These are phyloP conservation scores for Hedychridium roseum DNA, from an alignment of 2,888 invertebrate species.

Conservation along the genomic window DNA sequence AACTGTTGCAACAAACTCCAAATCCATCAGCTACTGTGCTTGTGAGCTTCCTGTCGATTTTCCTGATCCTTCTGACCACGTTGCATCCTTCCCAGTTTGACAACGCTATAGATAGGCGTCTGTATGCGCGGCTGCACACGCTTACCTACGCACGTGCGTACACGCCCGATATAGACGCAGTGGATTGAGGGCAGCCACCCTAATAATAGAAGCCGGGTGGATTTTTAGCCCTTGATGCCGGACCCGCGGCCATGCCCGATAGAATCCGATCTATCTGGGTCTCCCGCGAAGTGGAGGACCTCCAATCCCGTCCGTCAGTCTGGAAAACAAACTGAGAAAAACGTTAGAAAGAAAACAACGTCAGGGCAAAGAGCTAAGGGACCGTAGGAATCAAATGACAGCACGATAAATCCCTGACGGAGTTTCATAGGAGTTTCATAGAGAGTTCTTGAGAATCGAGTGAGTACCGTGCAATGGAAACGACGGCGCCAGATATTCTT, in stretches of 20 bases:
- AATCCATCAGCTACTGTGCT: neutral
- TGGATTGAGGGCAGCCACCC: conserved; percentile 61
- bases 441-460: neutral
- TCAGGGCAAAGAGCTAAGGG: conserved; percentile 2
- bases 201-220: conserved; percentile 61
- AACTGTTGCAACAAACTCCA: neutral
- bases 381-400: conserved; percentile 3
- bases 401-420: neutral
- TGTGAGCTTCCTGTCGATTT: neutral
- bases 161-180: conserved; percentile 56
- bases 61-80: neutral
- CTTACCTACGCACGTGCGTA: conserved; percentile 35
- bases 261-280: conserved; percentile 46
- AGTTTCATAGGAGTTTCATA: neutral
- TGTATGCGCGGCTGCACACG: conserved; percentile 17
- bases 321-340: neutral
- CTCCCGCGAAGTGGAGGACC: too few species aligned
- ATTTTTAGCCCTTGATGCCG: conserved; percentile 62
- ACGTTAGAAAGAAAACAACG: conserved; percentile 9
- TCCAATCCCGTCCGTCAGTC: conserved; percentile 4
- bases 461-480: too few species aligned
- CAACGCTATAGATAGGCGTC: conserved; percentile 31
- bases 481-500: conserved; percentile 27
- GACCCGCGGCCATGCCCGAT: conserved; percentile 38
- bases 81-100: neutral